A percentile compares a stretch with the other conserved stretches of the same genome.
phyloP scores from a whole-genome alignment of 2,797 vertebrate genomes.

The Acanthis flammea region DNA sequence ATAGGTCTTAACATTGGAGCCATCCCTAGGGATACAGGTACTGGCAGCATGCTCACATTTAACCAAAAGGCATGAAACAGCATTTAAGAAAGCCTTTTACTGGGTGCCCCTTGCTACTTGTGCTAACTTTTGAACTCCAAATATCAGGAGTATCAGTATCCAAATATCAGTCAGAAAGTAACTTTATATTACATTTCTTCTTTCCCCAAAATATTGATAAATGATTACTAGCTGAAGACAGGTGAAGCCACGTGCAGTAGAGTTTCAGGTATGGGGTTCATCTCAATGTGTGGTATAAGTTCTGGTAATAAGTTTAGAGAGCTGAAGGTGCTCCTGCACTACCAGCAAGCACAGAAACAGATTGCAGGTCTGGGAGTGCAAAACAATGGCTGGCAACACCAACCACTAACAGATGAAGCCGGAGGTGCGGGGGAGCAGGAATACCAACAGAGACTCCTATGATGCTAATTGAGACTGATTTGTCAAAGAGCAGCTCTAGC shows the following conservation, averaged over 20 bases:
- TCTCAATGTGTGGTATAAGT: rapidly evolving
- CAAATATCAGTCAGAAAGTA: background rate
- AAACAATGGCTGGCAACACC: background rate
- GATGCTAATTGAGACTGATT: conserved; percentile 31
- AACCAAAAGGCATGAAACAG: background rate
- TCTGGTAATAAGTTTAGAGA: background rate
- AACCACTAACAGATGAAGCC: background rate
- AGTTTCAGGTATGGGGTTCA: background rate
- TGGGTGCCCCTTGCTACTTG: background rate
- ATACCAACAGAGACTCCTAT: background rate
- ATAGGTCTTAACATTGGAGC: background rate
- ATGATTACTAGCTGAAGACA: background rate
- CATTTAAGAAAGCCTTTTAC: background rate
- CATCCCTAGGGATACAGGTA: background rate
- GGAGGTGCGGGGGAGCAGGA: background rate
- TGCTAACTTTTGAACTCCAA: background rate
- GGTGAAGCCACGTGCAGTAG: background rate
- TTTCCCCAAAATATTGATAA: background rate
- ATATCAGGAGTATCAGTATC: background rate
- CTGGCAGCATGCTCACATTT: background rate
- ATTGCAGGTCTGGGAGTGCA: background rate
- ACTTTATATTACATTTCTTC: background rate
- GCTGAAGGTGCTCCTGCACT: background rate
- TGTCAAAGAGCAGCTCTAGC: background rate
- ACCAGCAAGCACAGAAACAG: background rate